Evolutionary conservation across 1,140 invertebrate species (phyloP), one percentile per base, ranked within the genome.

Genomic region (Drosophila orosa): DNA sequence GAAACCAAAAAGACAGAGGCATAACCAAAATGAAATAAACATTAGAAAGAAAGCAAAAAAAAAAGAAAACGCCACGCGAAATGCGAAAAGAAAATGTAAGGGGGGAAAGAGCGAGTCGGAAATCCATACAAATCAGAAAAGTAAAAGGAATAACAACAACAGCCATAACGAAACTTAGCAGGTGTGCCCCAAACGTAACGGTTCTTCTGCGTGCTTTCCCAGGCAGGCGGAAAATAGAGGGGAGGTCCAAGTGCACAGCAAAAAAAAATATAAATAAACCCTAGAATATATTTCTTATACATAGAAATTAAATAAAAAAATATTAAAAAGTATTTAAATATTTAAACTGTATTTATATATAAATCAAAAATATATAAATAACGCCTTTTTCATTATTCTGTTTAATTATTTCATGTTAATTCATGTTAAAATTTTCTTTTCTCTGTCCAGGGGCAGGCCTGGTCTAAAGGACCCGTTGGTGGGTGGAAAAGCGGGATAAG

Each of bases 81-180:
- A 54, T 29, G 57, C 40, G 15, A 27, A 17, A 29, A 12, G 47
- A 17, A 29, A 22, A 4, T 6, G 33, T 5, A 5, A 5, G 15
- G n/a, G 24, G 5, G 39, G 39, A 47, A 56, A 72, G 22, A 40
- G 37, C 72, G 24, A 35, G 31, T 55, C 55, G 73, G 73, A 77
- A 77, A 77, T 77, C 74, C 74, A 77, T 77, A 77, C 74, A 77
- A 77, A 77, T 77, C 74, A 77, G 65, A 77, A 76, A 67, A 66
- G 62, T 58, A 59, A 66, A 76, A 52, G 61, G 37, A 67, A 67
- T 57, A 56, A 66, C 35, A 57, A 69, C 27, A 72, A 72, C 45
- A 54, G 57, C 31, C 55, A 72, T 72, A 59, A 63, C 47, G 54
- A 57, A 73, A 62, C 57, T 77, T 69, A 71, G 74, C 74, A 77